phyloP scores from a whole-genome alignment of 2,113 vertebrate genomes.

The Bothrops jararaca region DNA sequence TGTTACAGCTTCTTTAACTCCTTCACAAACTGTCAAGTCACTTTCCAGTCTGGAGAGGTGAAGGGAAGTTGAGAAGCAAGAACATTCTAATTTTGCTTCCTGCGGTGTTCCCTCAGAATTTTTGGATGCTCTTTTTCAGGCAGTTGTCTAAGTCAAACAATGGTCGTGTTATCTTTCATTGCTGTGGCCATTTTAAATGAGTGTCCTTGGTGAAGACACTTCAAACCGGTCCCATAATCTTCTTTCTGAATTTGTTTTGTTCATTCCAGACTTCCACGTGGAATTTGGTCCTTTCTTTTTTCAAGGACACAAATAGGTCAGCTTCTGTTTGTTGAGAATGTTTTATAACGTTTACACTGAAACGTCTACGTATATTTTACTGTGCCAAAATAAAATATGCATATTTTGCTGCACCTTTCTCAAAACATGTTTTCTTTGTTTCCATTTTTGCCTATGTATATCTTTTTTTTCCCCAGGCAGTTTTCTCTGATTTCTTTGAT shows the following conservation, averaged over 20 bases:
- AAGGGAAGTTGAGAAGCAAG: neutral
- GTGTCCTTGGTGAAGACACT: neutral
- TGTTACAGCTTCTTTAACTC: neutral
- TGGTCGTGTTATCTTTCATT: neutral
- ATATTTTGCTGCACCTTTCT: neutral
- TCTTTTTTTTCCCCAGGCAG: neutral
- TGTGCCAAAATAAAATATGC: neutral
- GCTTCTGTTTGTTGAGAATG: neutral
- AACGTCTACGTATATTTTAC: neutral
- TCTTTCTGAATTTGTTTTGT: neutral
- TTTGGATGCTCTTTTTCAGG: neutral
- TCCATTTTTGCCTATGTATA: neutral
- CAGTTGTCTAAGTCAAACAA: neutral
- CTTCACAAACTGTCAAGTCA: neutral
- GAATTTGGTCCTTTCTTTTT: neutral
- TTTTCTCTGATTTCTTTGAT: neutral
- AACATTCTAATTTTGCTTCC: neutral
- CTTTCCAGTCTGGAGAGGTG: neutral
- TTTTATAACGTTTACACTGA: neutral
- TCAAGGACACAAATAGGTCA: neutral
- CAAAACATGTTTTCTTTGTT: neutral
- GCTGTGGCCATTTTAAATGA: neutral
- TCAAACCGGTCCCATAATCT: neutral
- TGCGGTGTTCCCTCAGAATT: neutral
- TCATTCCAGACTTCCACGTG: neutral